Base-by-base conservation (phyloP, 2,113 vertebrate species). In the Sylvietta virens region DNA sequence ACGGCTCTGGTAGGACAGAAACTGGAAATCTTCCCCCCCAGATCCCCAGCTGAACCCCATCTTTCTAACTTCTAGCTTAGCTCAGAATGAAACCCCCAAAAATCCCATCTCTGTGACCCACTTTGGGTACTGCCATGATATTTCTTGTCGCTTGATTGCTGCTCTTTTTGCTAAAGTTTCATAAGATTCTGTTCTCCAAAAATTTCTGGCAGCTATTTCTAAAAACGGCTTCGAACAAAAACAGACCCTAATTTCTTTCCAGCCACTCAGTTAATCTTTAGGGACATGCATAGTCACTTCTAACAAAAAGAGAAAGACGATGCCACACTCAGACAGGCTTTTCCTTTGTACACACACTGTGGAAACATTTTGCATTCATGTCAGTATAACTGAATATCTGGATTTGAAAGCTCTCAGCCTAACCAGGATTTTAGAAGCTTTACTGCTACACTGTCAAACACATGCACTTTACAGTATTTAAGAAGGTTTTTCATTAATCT, bases 201-300 rank as follows among this genome's bases (percentile, higher is more conserved):
- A 85, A 81, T n/a, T 76, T 65, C 92, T 83, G 67, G 51, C 54
- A 96, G 76, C 64, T 90, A 56, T 90, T 94, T 88, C 92, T 67
- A 35, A 71, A 85, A 90, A 30, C 58, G 78, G 85, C 76, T 72
- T 93, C 79, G 26, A 73, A 90, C 74, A 74, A 92, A 86, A 86
- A 4, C 35, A 88, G 87, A 51, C 50, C 51, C 76, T 81, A 71
- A 90, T 81, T 93, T 76, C 72, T 80, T 88, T 10, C 40, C 80
- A 96, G 3, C 27, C 67, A 28, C 82, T 35, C 78, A 30, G 42
- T 74, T 94, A 94, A 93, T 94, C 74, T 82, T 77, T 8, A 60
- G 56, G 81, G 85, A 95, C 92, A 71, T 0, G 11, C 0, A 0
- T 8, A 60, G 92, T 88, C 94, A 70, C 81, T 90, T 91, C 11